These are phyloP conservation scores for Sylvietta virens DNA, from an alignment of 2,113 vertebrate genomes.

Conservation along the genomic window DNA sequence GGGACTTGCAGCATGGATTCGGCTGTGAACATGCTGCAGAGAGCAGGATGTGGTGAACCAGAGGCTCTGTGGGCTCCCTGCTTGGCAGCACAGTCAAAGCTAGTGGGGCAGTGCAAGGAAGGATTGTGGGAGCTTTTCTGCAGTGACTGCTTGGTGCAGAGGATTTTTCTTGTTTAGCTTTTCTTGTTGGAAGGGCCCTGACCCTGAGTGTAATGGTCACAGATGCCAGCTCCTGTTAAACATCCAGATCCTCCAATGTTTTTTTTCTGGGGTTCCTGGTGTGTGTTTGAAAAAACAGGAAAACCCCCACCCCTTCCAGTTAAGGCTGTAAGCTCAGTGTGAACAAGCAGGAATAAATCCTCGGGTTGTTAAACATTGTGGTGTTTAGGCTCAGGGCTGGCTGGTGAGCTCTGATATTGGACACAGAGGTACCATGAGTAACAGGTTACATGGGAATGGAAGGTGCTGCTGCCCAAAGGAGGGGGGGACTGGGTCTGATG, in stretches of 20 bases:
- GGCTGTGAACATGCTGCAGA: background rate
- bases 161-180: background rate
- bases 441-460: background rate
- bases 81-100: background rate
- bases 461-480: background rate
- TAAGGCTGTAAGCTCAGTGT: background rate
- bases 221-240: background rate
- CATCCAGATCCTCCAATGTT: background rate
- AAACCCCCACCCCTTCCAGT: background rate
- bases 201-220: background rate
- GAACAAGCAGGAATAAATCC: background rate
- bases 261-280: background rate
- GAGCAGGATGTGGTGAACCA: slow-evolving; percentile 47
- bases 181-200: background rate
- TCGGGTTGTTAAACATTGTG: background rate
- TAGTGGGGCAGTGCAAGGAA: background rate
- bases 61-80: slow-evolving; percentile 3
- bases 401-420: background rate
- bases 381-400: background rate
- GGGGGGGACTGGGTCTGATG: background rate
- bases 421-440: background rate
- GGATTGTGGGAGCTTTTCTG: background rate
- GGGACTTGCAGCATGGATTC: background rate
- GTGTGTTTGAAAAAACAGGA: background rate
- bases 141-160: background rate